Evolutionary conservation across 53 echinoderm and acorn worm species (phyloP), one percentile per base, ranked within the genome.

Genomic region (Mesocentrotus franciscanus): DNA sequence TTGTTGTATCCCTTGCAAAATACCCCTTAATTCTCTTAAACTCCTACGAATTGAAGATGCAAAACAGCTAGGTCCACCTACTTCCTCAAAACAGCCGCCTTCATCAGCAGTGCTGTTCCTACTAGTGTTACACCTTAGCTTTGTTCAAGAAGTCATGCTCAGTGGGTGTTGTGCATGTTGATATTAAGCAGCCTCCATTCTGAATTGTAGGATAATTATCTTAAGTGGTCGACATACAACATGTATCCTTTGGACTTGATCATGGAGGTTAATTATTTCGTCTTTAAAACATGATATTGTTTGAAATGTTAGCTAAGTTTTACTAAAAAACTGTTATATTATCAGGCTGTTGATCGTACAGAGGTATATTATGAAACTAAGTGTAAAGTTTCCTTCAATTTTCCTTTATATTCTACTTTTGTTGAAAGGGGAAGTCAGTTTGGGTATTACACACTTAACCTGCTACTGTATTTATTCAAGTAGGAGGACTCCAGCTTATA

Each of bases 201-300:
- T 30, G 12, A 9, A 11, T 72, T 29, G 29, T 30, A 0, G 27
- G 72, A 72, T 72, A 27, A 72, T 29, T 29, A n/a, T 72, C n/a
- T 29, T 72, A 1, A 72, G 27, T 32, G 4, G 79, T 36, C 16
- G 4, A 10, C 35, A 32, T 18, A 16, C 6, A 79, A 79, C 5
- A 79, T 79, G 79, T 79, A 79, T 79, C 79, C 79, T 79, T 79
- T 79, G 79, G 79, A 79, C 42, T 79, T 79, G 17, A 42, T 79
- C 39, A 16, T 79, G 35, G 79, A 79, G 79, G 79, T 79, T 35
- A 79, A 7, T n/a, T 26, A 9, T 72, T 9, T 27, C 27, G 10
- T 72, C 7, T 71, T n/a, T 26, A 10, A 61, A 64, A 64, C 16
- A 61, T 12, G 18, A 61, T 61, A 17, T 61, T 14, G 11, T 17